These are phyloP conservation scores for Tyto alba DNA, from an alignment of 2,113 vertebrate species.

Conservation along the genomic window DNA sequence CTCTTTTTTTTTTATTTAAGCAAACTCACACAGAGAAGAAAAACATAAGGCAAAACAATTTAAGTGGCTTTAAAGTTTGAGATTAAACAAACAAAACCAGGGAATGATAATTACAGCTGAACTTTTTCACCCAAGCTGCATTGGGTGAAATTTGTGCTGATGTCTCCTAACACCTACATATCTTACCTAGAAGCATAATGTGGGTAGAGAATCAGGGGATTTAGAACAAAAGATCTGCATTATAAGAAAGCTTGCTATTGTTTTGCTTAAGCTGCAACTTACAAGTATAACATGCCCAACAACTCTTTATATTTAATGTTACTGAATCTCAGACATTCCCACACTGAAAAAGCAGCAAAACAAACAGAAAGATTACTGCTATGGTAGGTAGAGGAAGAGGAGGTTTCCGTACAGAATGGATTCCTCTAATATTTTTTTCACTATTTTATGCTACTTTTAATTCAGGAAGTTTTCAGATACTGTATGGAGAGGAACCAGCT, in stretches of 20 bases:
- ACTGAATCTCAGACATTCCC: not conserved
- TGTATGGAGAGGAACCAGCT: not conserved
- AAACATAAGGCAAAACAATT: not conserved
- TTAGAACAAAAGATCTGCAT: not conserved
- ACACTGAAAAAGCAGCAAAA: not conserved
- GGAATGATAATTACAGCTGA: not conserved
- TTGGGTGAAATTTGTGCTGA: not conserved
- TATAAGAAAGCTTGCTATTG: not conserved
- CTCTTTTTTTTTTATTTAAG: not conserved
- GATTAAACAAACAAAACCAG: slow-evolving; percentile 51
- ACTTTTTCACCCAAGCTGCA: not conserved
- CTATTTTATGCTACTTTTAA: not conserved
- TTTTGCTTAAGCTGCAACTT: not conserved
- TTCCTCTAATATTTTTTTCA: not conserved
- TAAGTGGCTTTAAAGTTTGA: slow-evolving; percentile 42
- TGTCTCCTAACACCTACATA: not conserved
- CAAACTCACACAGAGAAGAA: not conserved
- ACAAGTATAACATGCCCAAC: not conserved
- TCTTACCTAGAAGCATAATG: not conserved
- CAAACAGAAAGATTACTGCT: not conserved
- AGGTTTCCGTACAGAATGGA: not conserved
- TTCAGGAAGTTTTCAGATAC: not conserved
- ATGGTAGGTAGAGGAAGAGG: not conserved
- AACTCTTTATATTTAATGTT: not conserved
- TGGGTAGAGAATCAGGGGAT: not conserved